A percentile compares a stretch with the other conserved stretches of the same genome.
These are phyloP conservation scores for Rachycentron canadum DNA, from an alignment of 2,797 vertebrate genomes.

Conservation along the genomic window DNA sequence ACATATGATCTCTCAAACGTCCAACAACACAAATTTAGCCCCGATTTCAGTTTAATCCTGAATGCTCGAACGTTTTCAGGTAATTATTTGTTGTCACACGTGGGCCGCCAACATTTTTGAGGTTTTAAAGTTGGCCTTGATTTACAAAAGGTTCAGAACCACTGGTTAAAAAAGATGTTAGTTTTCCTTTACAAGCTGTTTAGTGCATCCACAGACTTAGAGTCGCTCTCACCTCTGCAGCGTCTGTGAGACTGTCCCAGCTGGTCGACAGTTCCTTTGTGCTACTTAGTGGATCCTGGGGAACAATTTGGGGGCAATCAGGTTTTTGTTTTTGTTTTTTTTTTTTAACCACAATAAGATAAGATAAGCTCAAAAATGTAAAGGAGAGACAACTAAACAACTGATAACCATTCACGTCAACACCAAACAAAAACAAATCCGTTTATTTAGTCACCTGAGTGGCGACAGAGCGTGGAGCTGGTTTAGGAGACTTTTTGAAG, in stretches of 20 bases:
- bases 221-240: conserved; percentile 51
- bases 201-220: background rate
- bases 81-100: too few relatives aligned
- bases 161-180: too few relatives aligned
- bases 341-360: background rate
- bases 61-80: too few relatives aligned
- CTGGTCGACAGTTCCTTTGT: conserved; percentile 46
- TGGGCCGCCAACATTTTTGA: too few relatives aligned
- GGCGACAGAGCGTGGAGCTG: conserved; percentile 22
- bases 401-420: background rate
- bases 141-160: too few relatives aligned
- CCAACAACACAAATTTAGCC: too few relatives aligned
- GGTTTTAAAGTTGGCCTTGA: too few relatives aligned
- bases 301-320: background rate
- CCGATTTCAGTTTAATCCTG: too few relatives aligned
- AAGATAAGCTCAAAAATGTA: background rate
- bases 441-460: conserved; percentile 49
- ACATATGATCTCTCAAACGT: too few relatives aligned
- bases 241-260: conserved; percentile 65
- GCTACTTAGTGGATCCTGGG: conserved; percentile 75
- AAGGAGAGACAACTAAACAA: background rate
- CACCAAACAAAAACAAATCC: background rate
- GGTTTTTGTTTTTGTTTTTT: background rate
- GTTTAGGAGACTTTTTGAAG: conserved; percentile 77
- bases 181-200: background rate